phyloP scores from a whole-genome alignment of 2,888 invertebrate genomes.

The Tuta absoluta region DNA sequence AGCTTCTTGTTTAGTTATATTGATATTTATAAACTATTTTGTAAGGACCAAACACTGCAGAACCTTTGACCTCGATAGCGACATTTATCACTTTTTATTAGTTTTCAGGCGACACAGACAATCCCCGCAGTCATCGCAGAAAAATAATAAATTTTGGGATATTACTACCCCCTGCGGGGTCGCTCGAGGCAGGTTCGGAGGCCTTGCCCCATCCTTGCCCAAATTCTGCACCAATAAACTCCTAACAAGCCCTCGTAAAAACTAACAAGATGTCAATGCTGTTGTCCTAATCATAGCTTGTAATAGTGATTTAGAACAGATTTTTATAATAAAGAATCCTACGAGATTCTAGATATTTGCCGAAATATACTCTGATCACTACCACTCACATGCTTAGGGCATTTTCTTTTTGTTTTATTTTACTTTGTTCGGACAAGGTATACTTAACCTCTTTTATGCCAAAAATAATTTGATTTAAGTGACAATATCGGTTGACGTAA shows the following conservation, averaged over 20 bases:
- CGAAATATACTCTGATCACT: no score
- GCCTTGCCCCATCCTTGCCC: neutral
- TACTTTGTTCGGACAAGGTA: no score
- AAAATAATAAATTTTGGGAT: conserved; percentile 22
- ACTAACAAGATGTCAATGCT: conserved; percentile 47
- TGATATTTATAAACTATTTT: neutral
- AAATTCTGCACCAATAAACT: conserved; percentile 30
- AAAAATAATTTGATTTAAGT: no score
- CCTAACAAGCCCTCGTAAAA: conserved; percentile 46
- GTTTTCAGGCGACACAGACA: conserved; percentile 19
- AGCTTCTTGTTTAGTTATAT: neutral
- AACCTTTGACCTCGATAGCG: neutral
- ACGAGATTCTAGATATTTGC: no score
- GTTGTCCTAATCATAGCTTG: conserved; percentile 6
- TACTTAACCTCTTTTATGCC: no score
- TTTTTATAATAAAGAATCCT: no score
- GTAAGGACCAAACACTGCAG: neutral
- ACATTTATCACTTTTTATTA: conserved; percentile 25
- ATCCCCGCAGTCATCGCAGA: conserved; percentile 13
- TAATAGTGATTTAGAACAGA: conserved; percentile 28
- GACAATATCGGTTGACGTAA: no score
- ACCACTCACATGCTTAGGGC: no score
- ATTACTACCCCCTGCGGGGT: conserved; percentile 16
- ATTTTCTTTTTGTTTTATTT: no score
- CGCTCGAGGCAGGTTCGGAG: neutral